These are phyloP conservation scores for Tragelaphus buxtoni DNA, from an alignment of 2,113 vertebrate species.

Conservation along the genomic window DNA sequence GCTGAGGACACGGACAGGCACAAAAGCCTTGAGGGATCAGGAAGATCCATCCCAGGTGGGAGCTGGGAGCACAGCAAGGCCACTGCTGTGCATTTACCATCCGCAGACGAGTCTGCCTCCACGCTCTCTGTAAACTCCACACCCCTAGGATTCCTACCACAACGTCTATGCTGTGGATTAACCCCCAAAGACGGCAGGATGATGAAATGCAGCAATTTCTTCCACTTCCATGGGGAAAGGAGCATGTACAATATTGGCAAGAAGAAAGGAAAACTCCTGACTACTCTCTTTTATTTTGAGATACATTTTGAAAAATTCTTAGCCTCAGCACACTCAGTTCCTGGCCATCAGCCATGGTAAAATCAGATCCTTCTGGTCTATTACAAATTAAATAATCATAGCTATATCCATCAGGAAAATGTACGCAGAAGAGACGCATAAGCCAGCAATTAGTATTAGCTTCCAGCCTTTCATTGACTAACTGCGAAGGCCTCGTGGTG, in stretches of 20 bases:
- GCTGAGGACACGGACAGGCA: background rate
- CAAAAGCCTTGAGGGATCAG: background rate
- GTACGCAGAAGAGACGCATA: conserved; percentile 1
- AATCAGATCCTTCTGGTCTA: conserved; percentile 55
- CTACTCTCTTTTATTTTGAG: conserved; percentile 39
- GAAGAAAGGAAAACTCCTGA: background rate
- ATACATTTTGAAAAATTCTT: conserved; percentile 14
- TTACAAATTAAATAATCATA: conserved; percentile 68
- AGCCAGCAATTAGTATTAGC: conserved; percentile 41
- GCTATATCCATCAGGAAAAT: conserved; percentile 55
- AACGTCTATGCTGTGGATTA: background rate
- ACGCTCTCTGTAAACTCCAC: too few relatives aligned
- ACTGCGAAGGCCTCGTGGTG: background rate
- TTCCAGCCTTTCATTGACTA: background rate
- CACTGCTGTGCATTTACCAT: rapidly evolving
- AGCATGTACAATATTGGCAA: background rate
- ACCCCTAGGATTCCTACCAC: background rate
- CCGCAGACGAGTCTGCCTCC: background rate
- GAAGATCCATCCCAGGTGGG: rapidly evolving
- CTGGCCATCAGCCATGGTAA: conserved; percentile 56
- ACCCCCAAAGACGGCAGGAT: background rate
- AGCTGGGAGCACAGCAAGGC: background rate
- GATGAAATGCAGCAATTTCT: background rate
- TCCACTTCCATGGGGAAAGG: background rate
- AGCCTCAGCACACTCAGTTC: conserved; percentile 8